Conservation (phyloP, 2,113 vertebrate genomes). For the Sitta europaea region DNA sequence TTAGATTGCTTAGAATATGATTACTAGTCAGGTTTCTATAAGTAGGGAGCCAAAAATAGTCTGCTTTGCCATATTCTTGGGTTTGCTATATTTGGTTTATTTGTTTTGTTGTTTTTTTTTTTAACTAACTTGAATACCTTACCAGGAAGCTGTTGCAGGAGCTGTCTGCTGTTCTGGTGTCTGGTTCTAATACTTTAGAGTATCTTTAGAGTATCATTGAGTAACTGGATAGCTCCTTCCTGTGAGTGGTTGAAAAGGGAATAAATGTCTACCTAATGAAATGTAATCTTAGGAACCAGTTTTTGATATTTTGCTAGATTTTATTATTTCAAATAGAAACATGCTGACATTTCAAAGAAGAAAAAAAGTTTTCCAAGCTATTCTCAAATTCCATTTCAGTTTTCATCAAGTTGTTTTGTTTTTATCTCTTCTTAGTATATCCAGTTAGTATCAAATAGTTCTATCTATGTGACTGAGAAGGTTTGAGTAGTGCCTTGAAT, state of each 20-base stretch:
- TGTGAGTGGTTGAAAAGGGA: background rate
- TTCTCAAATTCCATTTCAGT: background rate
- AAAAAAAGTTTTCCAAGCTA: background rate
- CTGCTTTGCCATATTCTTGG: background rate
- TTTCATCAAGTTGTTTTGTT: background rate
- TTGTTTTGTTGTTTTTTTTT: no score
- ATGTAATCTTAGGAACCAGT: rapidly evolving
- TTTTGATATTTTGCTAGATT: background rate
- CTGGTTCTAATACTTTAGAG: background rate
- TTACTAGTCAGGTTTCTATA: background rate
- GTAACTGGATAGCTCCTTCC: background rate
- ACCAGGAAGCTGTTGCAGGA: background rate
- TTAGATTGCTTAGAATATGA: constrained; percentile 12
- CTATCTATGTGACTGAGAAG: background rate
- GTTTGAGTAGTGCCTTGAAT: background rate
- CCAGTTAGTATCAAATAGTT: background rate
- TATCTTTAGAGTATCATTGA: background rate
- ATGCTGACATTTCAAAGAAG: background rate
- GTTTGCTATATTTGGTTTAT: background rate
- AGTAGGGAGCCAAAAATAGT: background rate
- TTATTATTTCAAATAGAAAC: background rate
- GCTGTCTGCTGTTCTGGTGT: background rate
- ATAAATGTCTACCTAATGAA: background rate
- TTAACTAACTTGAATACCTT: background rate
- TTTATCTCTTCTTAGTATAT: background rate